Evolutionary conservation across 2,113 vertebrate genomes (phyloP), one percentile per base, ranked within the genome.

Genomic region (Aptenodytes forsteri): DNA sequence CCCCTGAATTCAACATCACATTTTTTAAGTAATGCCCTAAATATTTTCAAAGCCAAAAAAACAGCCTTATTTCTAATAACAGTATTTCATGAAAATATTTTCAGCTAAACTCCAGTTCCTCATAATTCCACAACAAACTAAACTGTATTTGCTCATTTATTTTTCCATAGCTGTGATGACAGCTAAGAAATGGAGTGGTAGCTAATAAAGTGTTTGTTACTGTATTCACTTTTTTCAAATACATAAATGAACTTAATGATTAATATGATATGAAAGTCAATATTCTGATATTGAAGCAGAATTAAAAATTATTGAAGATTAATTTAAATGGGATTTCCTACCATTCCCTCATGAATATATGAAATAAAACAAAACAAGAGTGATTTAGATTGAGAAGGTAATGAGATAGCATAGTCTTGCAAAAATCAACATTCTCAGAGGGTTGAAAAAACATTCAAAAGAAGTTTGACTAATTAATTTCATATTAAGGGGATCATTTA

Each of bases 191-290:
- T 83, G n/a, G n/a, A 96, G 54, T 1, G 2, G 25, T 56, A 62
- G 38, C 47, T 91, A 95, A 86, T 40, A 32, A 95, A 86, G 38
- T 93, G 30, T 87, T 91, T 83, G 36, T 54, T 97, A 87, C 34
- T 95, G 46, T 82, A 69, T 85, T 93, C 78, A 87, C 26, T 95
- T 95, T 85, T 90, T 94, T 34, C 42, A 88, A 85, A 85, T 91
- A 93, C 20, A 67, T 67, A 94, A 95, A 96, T 90, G 15, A 92
- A 96, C 95, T 69, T 76, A 76, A 85, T 87, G 5, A 55, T 52
- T 1, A 75, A 22, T 65, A 69, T 11, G 10, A 38, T 14, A 69
- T 11, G 7, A 62, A 82, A 66, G 13, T 62, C 21, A 82, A 25
- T 36, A 58, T 67, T 67, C 12, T 64, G 19, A 27, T 22, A 83